Evolutionary conservation across 2,888 invertebrate species (phyloP).

Genomic region (Sylvicola cinctus): DNA sequence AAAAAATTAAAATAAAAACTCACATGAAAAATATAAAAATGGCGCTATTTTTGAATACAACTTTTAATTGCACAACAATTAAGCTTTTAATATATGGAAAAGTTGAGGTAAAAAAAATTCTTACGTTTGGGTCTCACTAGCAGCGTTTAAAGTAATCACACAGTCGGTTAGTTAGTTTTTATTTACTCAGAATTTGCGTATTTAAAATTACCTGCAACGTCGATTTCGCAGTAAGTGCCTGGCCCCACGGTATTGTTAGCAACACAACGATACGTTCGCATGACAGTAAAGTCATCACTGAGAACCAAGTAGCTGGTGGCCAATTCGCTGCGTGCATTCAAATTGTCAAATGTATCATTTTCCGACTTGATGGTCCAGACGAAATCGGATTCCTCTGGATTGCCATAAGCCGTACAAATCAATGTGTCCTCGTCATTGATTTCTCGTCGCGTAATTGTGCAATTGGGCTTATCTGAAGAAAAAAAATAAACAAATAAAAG

Average conservation of each 20-base stretch:
- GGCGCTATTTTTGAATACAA: background rate
- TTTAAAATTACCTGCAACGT: slow-evolving; percentile 38
- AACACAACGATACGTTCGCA: slow-evolving; percentile 63
- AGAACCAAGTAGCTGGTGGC: slow-evolving; percentile 35
- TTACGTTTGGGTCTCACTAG: slow-evolving; percentile 12
- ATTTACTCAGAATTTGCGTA: slow-evolving; percentile 5
- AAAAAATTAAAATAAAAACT: background rate
- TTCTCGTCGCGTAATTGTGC: slow-evolving; percentile 53
- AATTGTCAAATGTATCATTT: slow-evolving; percentile 51
- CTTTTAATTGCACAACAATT: background rate
- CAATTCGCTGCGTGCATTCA: slow-evolving; percentile 19
- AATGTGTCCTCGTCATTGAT: slow-evolving; percentile 54
- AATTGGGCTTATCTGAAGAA: slow-evolving; percentile 58
- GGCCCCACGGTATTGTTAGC: slow-evolving; percentile 67
- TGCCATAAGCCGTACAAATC: slow-evolving; percentile 61
- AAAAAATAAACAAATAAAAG: slow-evolving; percentile 4
- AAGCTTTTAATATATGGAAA: background rate
- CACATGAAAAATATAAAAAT: background rate
- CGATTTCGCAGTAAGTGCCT: slow-evolving; percentile 39
- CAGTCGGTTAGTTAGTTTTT: slow-evolving; percentile 6
- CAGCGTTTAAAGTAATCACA: no score
- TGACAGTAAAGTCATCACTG: slow-evolving; percentile 35
- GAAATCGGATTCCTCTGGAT: slow-evolving; percentile 58
- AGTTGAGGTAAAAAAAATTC: slow-evolving; percentile 3
- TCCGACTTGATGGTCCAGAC: slow-evolving; percentile 68